Percentiles rank a stretch among this genome's conserved stretches.
Evolutionary conservation across 2,888 invertebrate species (phyloP).

Genomic region (Tachystola acroxantha): DNA sequence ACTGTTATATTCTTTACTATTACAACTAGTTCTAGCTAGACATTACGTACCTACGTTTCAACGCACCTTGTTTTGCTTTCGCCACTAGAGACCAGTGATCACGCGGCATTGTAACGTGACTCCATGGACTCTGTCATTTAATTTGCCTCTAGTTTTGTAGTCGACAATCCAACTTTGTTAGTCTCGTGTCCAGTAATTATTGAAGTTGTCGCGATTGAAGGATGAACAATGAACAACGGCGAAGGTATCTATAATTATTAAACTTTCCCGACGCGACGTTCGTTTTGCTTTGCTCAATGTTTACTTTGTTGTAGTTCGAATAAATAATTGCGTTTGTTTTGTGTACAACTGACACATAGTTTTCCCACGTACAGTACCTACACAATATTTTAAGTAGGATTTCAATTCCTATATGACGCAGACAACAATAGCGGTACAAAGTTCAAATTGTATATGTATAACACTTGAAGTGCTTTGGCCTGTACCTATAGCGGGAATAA

Average conservation of each 20-base stretch:
- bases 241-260: constrained; percentile 7
- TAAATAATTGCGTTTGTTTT: not conserved
- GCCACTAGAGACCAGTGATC: no score
- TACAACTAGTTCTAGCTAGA: no score
- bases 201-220: constrained; percentile 35
- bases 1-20: no score
- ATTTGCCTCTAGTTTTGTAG: constrained; percentile 28
- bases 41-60: no score
- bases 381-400: no score
- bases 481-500: no score
- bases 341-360: not conserved
- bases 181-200: constrained; percentile 47
- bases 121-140: constrained; percentile 14
- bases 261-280: constrained; percentile 41
- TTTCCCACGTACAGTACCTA: no score
- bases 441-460: no score
- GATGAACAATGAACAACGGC: not conserved
- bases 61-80: no score
- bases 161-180: constrained; percentile 39
- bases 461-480: no score
- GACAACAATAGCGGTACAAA: no score
- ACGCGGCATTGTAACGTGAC: constrained; percentile 3
- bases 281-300: constrained; percentile 17
- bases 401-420: no score
- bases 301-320: not conserved